phyloP scores from a whole-genome alignment of 2,888 invertebrate species.

The Pediacus dermestoides region DNA sequence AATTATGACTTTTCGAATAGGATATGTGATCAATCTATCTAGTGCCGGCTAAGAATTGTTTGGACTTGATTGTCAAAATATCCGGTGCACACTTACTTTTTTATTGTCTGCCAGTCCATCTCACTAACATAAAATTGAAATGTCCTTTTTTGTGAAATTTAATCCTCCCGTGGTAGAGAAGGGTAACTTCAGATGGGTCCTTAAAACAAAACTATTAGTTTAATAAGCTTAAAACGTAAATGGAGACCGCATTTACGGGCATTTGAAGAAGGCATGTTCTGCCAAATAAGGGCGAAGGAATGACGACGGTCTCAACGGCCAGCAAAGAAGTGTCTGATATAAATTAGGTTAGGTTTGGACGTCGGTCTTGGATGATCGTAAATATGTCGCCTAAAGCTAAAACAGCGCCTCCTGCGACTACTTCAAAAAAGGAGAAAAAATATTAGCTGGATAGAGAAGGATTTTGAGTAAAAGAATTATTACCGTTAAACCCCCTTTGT shows the following conservation, averaged over 20 bases:
- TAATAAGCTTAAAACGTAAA: constrained; percentile 15
- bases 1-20: constrained; percentile 16
- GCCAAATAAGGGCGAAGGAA: constrained; percentile 38
- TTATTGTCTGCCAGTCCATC: too few species aligned
- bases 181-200: too few species aligned
- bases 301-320: constrained; percentile 30
- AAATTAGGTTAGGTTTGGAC: constrained; percentile 46
- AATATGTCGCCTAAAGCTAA: constrained; percentile 44
- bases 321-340: constrained; percentile 41
- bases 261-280: constrained; percentile 27
- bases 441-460: constrained; percentile 31
- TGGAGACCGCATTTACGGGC: constrained; percentile 18
- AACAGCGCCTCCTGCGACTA: constrained; percentile 34
- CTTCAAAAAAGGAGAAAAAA: constrained; percentile 31
- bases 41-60: too few species aligned
- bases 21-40: too few species aligned
- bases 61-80: too few species aligned
- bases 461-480: constrained; percentile 37
- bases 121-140: too few species aligned
- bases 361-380: constrained; percentile 42
- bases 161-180: too few species aligned
- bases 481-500: constrained; percentile 21
- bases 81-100: too few species aligned
- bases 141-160: too few species aligned
- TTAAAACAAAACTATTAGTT: constrained; percentile 13